phyloP scores from a whole-genome alignment of 2,797 vertebrate species.

The Phrynocephalus guinanensis region DNA sequence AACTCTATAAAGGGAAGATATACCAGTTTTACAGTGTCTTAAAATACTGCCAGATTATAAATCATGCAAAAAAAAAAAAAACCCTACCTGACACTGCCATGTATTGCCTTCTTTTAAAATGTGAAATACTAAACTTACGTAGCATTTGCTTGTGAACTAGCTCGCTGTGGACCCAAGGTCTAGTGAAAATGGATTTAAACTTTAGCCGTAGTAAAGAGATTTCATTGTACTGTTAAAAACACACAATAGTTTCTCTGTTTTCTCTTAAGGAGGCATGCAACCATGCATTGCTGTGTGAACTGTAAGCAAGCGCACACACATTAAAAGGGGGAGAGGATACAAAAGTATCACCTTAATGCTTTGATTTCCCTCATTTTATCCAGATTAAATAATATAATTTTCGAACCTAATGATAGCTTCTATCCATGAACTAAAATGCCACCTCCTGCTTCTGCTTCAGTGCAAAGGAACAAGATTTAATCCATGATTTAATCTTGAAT shows the following conservation, averaged over 20 bases:
- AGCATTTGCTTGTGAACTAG: background rate
- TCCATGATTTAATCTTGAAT: background rate
- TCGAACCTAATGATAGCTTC: constrained; percentile 5
- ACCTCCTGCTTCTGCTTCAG: constrained; percentile 3
- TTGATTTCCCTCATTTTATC: background rate
- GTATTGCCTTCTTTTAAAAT: background rate
- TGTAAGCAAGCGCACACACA: background rate
- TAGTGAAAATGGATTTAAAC: constrained; percentile 6
- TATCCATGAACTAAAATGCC: background rate
- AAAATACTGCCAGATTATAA: background rate
- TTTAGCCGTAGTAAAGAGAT: constrained; percentile 40
- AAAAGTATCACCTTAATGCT: background rate
- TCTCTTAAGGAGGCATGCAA: constrained; percentile 23
- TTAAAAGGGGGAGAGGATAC: background rate
- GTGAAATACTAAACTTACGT: background rate
- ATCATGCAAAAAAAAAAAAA: background rate
- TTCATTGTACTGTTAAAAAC: background rate
- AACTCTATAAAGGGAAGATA: background rate
- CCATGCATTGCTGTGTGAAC: background rate
- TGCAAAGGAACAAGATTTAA: background rate
- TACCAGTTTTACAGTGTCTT: too few species aligned
- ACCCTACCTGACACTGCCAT: too few species aligned
- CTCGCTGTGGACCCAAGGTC: background rate
- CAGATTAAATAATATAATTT: background rate
- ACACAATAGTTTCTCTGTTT: constrained; percentile 20